These are phyloP conservation scores for Trissonchulus sp. DNA, from an alignment of 2,888 invertebrate genomes.

Conservation along the genomic window DNA sequence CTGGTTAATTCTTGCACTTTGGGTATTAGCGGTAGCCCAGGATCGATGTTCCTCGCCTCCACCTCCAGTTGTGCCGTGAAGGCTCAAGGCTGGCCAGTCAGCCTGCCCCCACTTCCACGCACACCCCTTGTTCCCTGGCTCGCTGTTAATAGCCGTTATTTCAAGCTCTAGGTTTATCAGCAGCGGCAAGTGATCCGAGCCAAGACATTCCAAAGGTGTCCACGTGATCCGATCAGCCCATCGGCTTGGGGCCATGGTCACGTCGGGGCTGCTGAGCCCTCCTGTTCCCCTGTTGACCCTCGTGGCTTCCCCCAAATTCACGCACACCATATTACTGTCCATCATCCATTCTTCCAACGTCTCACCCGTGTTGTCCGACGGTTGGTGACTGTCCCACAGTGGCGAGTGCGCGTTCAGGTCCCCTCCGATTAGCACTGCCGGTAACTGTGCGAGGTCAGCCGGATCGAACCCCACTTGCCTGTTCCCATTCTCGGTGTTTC, in stretches of 20 bases:
- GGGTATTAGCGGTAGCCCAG: too few species aligned
- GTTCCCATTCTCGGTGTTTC: not conserved
- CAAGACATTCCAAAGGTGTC: not conserved
- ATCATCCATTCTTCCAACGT: not conserved
- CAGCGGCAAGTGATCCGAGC: conserved; percentile 11
- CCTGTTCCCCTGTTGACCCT: conserved; percentile 1
- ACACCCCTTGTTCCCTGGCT: not conserved
- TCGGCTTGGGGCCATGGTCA: not conserved
- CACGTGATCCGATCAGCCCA: not conserved
- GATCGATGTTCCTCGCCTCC: too few species aligned
- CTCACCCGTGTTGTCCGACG: conserved; percentile 6
- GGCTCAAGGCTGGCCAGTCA: not conserved
- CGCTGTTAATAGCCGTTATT: not conserved
- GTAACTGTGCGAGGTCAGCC: not conserved
- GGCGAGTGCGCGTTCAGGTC: conserved; percentile 19
- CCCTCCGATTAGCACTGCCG: not conserved
- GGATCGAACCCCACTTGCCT: not conserved
- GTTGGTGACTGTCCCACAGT: not conserved
- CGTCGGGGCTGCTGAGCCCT: not conserved
- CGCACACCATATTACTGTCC: conserved; percentile 12
- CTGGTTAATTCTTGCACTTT: too few species aligned
- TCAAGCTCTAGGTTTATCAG: not conserved
- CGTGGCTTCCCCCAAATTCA: not conserved
- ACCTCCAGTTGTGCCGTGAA: too few species aligned
- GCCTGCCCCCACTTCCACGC: not conserved